Evolutionary conservation across 2,888 invertebrate species (phyloP), one percentile per base, ranked within the genome.

Genomic region (Orthosia cruda): DNA sequence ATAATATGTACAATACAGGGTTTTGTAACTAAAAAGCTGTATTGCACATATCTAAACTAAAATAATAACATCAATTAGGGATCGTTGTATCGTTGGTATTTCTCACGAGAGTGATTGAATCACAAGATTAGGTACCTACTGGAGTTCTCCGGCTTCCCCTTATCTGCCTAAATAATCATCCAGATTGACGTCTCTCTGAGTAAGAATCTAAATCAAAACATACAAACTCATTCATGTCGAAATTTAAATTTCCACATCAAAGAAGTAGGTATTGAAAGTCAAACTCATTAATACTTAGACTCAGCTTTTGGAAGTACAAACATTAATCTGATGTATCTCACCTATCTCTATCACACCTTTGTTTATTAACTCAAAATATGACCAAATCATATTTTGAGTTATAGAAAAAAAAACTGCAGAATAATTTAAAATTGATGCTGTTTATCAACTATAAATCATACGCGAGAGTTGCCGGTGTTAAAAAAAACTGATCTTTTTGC

Each of bases 311-410:
- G 66, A 40, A 49, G 26, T 20, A 23, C 45, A 63, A 71, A 71
- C 58, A 71, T 55, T 77, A 78, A 71, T 52, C 65, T 78, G 50
- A n/a, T n/a, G n/a, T n/a, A n/a, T n/a, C n/a, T n/a, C n/a, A n/a
- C n/a, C n/a, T n/a, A n/a, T n/a, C n/a, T n/a, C n/a, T n/a, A n/a
- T n/a, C n/a, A n/a, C n/a, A n/a, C n/a, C n/a, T n/a, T n/a, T n/a
- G n/a, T n/a, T n/a, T n/a, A n/a, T n/a, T n/a, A n/a, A n/a, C n/a
- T n/a, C n/a, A n/a, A n/a, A n/a, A n/a, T n/a, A n/a, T n/a, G 26
- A 26, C 26, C 3, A 26, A 26, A 26, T 3, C 2, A 32, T 32
- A 32, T 32, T 32, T 32, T 32, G 32, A 32, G 32, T 32, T 7
- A 32, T 32, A 32, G 32, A 32, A 32, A 32, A 32, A 32, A 7